These are phyloP conservation scores for Nannoperca obscura DNA, from an alignment of 2,797 vertebrate species.

Conservation along the genomic window DNA sequence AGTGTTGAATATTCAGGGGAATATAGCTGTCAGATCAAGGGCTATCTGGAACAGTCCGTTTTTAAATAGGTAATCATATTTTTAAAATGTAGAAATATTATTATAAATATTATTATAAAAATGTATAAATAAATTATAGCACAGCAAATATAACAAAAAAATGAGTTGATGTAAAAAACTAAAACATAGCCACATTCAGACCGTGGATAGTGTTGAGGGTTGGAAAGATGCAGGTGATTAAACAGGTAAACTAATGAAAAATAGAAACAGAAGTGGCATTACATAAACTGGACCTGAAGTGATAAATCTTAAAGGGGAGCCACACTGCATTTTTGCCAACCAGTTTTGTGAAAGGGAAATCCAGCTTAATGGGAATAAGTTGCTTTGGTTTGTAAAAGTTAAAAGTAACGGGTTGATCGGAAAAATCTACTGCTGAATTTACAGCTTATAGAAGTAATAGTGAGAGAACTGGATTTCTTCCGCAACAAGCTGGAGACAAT, in stretches of 20 bases:
- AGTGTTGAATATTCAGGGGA: neutral
- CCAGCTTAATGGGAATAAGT: neutral
- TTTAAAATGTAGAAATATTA: neutral
- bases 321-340: neutral
- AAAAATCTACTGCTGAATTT: neutral
- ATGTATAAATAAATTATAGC: too few species aligned
- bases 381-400: neutral
- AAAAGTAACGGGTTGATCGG: neutral
- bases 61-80: neutral
- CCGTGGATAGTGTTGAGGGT: neutral
- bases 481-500: neutral
- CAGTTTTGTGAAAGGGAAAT: neutral
- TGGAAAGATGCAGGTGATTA: neutral
- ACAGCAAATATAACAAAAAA: neutral
- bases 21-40: neutral
- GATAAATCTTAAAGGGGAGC: neutral
- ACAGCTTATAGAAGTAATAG: too few species aligned
- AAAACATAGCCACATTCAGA: neutral
- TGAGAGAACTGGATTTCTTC: neutral
- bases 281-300: neutral
- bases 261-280: neutral
- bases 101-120: too few species aligned
- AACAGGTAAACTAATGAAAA: neutral
- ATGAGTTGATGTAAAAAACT: neutral
- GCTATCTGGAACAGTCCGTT: neutral